Evolutionary conservation across 2,888 invertebrate species (phyloP).

Genomic region (Cantharis nigra): DNA sequence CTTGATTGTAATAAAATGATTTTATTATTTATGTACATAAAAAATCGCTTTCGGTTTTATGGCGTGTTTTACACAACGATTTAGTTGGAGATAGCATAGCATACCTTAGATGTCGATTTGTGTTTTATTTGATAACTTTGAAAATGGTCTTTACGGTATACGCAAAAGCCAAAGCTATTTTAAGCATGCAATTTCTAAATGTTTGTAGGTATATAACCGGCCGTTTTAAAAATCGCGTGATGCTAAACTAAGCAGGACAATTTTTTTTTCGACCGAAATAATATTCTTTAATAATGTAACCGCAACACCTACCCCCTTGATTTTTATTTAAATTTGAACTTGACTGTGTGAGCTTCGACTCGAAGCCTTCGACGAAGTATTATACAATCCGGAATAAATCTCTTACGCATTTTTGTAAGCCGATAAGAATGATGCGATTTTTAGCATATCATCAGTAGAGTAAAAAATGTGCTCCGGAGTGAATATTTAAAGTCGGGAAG

Average conservation of each 20-base stretch:
- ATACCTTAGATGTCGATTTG: not conserved
- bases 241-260: not conserved
- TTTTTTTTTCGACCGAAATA: not conserved
- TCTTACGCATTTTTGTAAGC: not conserved
- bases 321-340: not conserved
- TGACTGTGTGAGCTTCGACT: not conserved
- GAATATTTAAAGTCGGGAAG: not conserved
- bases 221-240: not conserved
- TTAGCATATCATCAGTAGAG: not conserved
- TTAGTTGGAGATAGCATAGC: not conserved
- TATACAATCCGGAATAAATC: not conserved
- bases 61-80: not conserved
- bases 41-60: not conserved
- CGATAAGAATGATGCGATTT: not conserved
- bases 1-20: not conserved
- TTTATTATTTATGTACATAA: not conserved
- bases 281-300: not conserved
- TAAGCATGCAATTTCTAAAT: not conserved
- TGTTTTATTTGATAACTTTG: not conserved
- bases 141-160: not conserved
- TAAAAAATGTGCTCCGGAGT: not conserved
- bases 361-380: not conserved
- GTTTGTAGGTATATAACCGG: not conserved
- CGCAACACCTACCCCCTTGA: not conserved
- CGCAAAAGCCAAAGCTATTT: not conserved